Evolutionary conservation across 2,113 vertebrate species (phyloP).

Genomic region (Rhineura floridana): DNA sequence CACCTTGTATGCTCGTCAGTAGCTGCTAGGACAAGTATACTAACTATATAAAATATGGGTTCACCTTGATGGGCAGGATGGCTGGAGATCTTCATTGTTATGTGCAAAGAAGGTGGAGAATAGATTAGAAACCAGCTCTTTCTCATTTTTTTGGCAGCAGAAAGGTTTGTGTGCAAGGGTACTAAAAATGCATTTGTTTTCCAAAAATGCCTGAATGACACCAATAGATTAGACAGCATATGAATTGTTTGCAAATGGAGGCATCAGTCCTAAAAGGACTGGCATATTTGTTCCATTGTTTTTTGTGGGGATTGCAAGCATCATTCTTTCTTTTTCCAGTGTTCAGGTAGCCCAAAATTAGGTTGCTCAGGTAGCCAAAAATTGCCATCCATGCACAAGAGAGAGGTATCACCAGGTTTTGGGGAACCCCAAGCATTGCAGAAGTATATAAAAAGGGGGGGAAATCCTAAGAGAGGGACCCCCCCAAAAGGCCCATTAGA

Average conservation of each 20-base stretch:
- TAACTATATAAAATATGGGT: constrained; percentile 14
- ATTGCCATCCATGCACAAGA: neutral
- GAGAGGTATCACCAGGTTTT: no score
- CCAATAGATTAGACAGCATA: neutral
- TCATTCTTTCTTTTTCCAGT: no score
- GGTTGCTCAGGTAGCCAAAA: neutral
- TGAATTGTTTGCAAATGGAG: neutral
- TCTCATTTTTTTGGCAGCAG: neutral
- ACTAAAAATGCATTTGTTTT: neutral
- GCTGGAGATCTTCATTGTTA: neutral
- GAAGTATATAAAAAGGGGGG: no score
- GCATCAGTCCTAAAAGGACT: neutral
- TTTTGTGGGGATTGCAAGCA: neutral
- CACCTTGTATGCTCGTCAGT: constrained; percentile 15
- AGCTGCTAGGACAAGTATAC: constrained; percentile 35
- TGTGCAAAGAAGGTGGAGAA: rapidly evolving
- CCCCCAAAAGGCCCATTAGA: no score
- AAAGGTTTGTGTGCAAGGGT: neutral
- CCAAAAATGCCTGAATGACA: no score
- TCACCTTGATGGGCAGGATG: neutral
- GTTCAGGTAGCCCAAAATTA: no score
- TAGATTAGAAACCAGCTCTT: neutral
- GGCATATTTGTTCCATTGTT: neutral
- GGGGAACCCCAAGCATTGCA: no score
- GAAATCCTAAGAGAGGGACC: no score